A percentile compares a stretch with the other conserved stretches of the same genome.
phyloP scores from a whole-genome alignment of 2,888 invertebrate genomes.

The Reticulitermes lucifugus region DNA sequence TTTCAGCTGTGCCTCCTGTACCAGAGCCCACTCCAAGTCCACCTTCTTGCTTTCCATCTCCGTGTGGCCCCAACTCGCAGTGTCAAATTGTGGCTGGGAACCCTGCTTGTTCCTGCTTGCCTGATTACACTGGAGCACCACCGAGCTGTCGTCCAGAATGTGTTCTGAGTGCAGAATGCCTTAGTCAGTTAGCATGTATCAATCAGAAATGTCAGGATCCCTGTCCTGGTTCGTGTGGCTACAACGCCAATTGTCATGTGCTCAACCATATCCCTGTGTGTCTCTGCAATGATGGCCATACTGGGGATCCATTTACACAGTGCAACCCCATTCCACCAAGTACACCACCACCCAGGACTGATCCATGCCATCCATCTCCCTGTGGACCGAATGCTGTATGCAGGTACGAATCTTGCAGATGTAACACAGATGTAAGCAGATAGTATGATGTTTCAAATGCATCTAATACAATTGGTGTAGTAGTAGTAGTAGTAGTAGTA shows the following conservation, averaged over 20 bases:
- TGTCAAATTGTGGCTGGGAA: slow-evolving; percentile 80
- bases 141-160: slow-evolving; percentile 86
- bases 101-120: slow-evolving; percentile 83
- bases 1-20: slow-evolving; percentile 44
- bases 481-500: too few species aligned
- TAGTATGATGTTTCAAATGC: too few species aligned
- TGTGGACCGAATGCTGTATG: slow-evolving; percentile 72
- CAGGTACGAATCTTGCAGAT: slow-evolving; percentile 39
- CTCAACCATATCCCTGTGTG: slow-evolving; percentile 86
- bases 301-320: slow-evolving; percentile 85
- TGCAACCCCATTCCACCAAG: slow-evolving; percentile 71
- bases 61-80: slow-evolving; percentile 86
- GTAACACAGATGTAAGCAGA: too few species aligned
- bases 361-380: slow-evolving; percentile 78
- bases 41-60: slow-evolving; percentile 83
- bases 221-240: slow-evolving; percentile 85
- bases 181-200: slow-evolving; percentile 80
- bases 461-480: too few species aligned
- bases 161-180: slow-evolving; percentile 82
- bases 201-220: slow-evolving; percentile 85
- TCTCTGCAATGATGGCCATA: slow-evolving; percentile 78
- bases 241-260: slow-evolving; percentile 82
- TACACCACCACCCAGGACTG: slow-evolving; percentile 57
- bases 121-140: slow-evolving; percentile 82
- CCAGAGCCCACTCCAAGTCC: slow-evolving; percentile 71